Evolutionary conservation across 2,113 vertebrate species (phyloP), one percentile per base, ranked within the genome.

Genomic region (Albula glossodonta): DNA sequence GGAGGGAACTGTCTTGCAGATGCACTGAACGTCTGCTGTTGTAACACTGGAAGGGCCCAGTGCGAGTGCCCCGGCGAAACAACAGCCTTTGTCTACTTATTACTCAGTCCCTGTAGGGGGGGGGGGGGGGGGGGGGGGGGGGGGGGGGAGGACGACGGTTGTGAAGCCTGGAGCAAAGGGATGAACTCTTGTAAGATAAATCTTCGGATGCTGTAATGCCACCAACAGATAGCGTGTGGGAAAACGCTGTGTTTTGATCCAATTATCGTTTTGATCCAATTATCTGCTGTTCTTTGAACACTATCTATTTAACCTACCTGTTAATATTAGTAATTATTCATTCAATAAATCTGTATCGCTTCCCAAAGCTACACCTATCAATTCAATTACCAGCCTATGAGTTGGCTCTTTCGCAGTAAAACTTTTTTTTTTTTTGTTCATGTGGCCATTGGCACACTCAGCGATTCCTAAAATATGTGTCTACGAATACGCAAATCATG

Each of bases 401-500:
- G 41, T 25, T 52, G 19, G 5, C 3, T 51, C 8, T 51, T 66
- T 83, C 86, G 31, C 84, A 51, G 60, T 63, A 22, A 85, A 82
- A 79, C n/a, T 49, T 78, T 78, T 88, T 84, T 85, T 88, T 82
- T 91, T 90, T 90, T 85, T 81, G 82, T 88, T 89, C 93, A 93
- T 90, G 91, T 94, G 92, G 92, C 49, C 52, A 56, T 80, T 60
- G 56, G 86, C 87, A 89, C 88, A 91, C 86, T 81, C 89, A 87
- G 89, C 85, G 88, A 90, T 91, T 92, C 88, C 52, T 52, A 78
- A 89, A 88, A 86, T 91, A 60, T 87, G 90, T 86, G 66, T 94
- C 93, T 92, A 93, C 89, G 89, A 93, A 92, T 88, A 81, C 90
- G 91, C 92, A 91, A 92, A 93, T 87, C 74, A n/a, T 74, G 86